Conservation (phyloP, 64 coral and sea anemone genomes). For the Astreopora myriophthalma region DNA sequence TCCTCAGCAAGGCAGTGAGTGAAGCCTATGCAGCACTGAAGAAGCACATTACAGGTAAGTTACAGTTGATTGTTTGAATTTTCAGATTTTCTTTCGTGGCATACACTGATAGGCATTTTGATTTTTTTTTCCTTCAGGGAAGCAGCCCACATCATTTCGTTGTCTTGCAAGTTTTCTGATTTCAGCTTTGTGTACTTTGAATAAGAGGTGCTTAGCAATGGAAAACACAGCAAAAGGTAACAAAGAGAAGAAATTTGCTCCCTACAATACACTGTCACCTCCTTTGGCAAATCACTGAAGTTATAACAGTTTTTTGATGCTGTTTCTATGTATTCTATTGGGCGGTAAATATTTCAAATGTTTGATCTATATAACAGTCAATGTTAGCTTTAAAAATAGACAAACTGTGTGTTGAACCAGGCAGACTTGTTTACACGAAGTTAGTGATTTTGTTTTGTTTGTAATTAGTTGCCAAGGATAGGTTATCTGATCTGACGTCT, state of each 20-base stretch:
- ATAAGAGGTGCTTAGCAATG: conserved; percentile 95
- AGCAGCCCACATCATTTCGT: conserved; percentile 40
- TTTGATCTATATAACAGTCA: too few species aligned
- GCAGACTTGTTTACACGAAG: not conserved
- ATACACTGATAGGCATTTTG: not conserved
- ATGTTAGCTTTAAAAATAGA: too few species aligned
- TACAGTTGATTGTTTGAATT: not conserved
- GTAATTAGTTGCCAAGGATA: conserved; percentile 82
- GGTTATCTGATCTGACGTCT: conserved; percentile 86
- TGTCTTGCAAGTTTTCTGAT: conserved; percentile 83
- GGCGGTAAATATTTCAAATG: too few species aligned
- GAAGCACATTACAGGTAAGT: conserved; percentile 81
- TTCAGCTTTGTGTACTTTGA: conserved; percentile 81
- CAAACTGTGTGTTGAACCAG: not conserved
- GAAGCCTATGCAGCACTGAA: conserved; percentile 82
- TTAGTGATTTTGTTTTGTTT: not conserved
- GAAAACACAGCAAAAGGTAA: conserved; percentile 98
- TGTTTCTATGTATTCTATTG: too few species aligned
- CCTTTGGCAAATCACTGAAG: not conserved
- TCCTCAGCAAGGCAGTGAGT: conserved; percentile 86
- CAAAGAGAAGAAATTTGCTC: too few species aligned
- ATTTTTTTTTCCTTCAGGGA: conserved; percentile 56
- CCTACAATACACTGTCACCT: too few species aligned
- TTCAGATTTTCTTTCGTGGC: not conserved
- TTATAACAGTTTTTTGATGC: not conserved